These are phyloP conservation scores for Archivesica marissinica DNA, from an alignment of 1,140 invertebrate genomes.

Conservation along the genomic window DNA sequence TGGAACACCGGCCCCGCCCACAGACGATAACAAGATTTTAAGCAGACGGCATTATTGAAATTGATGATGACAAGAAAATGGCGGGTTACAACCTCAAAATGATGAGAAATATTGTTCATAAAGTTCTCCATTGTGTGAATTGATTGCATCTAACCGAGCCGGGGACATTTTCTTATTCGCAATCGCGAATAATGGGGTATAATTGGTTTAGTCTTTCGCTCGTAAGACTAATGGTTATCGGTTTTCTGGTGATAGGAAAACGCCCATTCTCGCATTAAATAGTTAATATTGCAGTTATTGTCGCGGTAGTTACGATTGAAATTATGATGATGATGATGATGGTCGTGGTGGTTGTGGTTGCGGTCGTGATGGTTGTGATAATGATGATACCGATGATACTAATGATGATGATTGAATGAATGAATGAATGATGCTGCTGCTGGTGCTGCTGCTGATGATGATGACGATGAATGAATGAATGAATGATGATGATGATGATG, in stretches of 20 bases:
- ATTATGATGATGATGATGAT: too few species aligned
- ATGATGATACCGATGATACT: too few species aligned
- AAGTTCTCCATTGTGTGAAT: constrained; percentile 35
- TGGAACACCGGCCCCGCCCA: constrained; percentile 20
- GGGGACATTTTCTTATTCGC: constrained; percentile 28
- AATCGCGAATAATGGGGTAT: constrained; percentile 38
- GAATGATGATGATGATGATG: not conserved
- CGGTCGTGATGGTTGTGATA: too few species aligned
- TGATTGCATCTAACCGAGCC: constrained; percentile 31
- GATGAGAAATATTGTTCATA: constrained; percentile 60
- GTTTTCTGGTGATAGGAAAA: constrained; percentile 1
- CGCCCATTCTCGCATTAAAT: not conserved
- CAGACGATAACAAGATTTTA: not conserved
- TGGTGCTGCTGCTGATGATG: too few species aligned
- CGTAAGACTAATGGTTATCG: constrained; percentile 45
- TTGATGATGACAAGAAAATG: constrained; percentile 62
- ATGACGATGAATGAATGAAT: not conserved
- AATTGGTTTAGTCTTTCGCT: constrained; percentile 41
- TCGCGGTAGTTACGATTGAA: too few species aligned
- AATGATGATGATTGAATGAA: too few species aligned
- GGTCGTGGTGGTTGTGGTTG: too few species aligned
- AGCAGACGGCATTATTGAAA: constrained; percentile 56
- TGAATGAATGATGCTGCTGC: too few species aligned
- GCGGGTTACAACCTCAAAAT: constrained; percentile 51
- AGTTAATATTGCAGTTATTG: not conserved